A percentile compares a stretch with the other conserved stretches of the same genome.
Evolutionary conservation across 64 coral and sea anemone species (phyloP).

Genomic region (Platygyra sinensis): DNA sequence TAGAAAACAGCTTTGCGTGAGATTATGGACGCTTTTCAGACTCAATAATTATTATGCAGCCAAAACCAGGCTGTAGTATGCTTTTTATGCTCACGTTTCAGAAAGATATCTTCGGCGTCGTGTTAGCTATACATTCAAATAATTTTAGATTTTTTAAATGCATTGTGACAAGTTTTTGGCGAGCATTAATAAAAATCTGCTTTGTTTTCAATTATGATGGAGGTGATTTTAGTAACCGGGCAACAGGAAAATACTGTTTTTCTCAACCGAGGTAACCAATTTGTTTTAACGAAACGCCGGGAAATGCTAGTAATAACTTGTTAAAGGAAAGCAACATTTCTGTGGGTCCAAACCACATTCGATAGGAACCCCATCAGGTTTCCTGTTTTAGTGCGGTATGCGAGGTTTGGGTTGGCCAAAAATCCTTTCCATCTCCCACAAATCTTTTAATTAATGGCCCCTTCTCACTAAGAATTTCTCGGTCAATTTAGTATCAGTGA

Average conservation of each 20-base stretch:
- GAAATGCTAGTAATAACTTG: background rate
- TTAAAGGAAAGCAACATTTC: background rate
- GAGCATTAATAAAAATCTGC: background rate
- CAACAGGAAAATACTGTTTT: conserved; percentile 1
- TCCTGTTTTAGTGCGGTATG: background rate
- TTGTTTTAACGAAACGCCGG: background rate
- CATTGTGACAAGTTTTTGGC: background rate
- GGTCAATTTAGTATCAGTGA: too few species aligned
- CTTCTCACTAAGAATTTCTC: too few species aligned
- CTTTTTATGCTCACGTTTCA: background rate
- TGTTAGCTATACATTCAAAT: background rate
- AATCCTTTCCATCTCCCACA: background rate
- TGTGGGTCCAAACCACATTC: background rate
- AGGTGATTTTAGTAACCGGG: background rate
- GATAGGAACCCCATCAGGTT: background rate
- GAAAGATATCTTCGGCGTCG: background rate
- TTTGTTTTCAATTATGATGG: background rate
- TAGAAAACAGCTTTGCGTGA: background rate
- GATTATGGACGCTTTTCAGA: background rate
- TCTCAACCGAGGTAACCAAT: background rate
- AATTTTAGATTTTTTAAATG: background rate
- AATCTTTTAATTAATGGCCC: too few species aligned
- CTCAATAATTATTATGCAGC: background rate
- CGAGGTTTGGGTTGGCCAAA: background rate
- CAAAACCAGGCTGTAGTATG: background rate